phyloP scores from a whole-genome alignment of 1,140 invertebrate genomes.

The Bombus picipes region DNA sequence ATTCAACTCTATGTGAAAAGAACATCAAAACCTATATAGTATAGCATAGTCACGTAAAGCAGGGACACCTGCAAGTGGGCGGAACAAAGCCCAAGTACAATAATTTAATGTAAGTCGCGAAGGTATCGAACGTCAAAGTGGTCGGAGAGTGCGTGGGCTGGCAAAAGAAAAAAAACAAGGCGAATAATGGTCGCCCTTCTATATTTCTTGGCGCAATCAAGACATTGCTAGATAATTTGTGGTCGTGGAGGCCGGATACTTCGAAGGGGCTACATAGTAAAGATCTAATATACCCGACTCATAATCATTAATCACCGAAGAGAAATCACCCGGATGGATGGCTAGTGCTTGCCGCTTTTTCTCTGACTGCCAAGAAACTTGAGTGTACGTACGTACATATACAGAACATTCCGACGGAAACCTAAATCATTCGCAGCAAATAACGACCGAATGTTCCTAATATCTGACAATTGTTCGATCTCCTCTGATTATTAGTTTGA shows the following conservation, averaged over 20 bases:
- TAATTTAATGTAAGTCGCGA: neutral
- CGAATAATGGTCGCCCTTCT: conserved; percentile 65
- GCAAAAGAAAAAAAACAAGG: neutral
- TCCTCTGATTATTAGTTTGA: neutral
- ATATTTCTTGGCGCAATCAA: conserved; percentile 78
- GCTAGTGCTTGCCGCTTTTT: conserved; percentile 36
- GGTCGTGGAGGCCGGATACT: conserved; percentile 49
- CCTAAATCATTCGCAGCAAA: conserved; percentile 1
- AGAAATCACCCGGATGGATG: conserved; percentile 46
- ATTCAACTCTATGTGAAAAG: neutral
- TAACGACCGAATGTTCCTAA: neutral
- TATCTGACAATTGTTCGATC: neutral
- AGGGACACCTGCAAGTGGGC: neutral
- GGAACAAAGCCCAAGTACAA: neutral
- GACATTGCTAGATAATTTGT: conserved; percentile 77
- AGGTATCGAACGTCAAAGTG: neutral
- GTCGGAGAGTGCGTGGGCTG: too few relatives aligned
- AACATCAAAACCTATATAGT: too few relatives aligned
- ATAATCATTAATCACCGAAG: conserved; percentile 81
- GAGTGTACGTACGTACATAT: neutral
- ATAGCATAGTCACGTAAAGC: too few relatives aligned
- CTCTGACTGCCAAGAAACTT: neutral
- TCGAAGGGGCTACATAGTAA: conserved; percentile 52
- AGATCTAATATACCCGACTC: conserved; percentile 79
- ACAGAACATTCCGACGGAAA: neutral